Percentiles rank a stretch among this genome's conserved stretches.
phyloP scores from a whole-genome alignment of 2,797 vertebrate genomes.

The Alectoris magna region DNA sequence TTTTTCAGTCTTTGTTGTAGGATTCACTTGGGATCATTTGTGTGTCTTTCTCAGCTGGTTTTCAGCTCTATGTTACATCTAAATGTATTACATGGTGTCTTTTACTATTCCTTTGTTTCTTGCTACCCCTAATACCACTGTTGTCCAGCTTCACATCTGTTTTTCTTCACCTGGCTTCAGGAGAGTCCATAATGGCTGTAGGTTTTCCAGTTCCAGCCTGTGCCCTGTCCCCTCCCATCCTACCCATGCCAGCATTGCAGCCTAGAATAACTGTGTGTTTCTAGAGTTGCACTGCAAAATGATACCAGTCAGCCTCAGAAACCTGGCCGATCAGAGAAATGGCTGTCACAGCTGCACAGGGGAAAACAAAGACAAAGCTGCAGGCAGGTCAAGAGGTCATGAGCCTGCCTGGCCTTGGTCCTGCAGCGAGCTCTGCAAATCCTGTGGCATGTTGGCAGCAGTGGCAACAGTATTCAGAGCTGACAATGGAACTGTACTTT shows the following conservation, averaged over 20 bases:
- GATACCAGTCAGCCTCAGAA: background rate
- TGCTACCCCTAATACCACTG: background rate
- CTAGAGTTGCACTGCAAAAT: background rate
- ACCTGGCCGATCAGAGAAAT: background rate
- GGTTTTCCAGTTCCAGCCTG: background rate
- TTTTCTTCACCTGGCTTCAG: background rate
- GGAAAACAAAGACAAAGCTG: background rate
- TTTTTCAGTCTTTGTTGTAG: background rate
- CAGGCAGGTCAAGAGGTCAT: background rate
- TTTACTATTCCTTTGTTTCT: background rate
- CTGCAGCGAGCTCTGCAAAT: background rate
- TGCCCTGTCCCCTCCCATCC: accelerated
- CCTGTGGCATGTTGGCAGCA: background rate
- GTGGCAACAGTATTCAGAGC: background rate
- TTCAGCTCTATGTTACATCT: background rate
- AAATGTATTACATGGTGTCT: background rate
- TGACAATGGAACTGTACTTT: background rate
- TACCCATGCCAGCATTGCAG: background rate
- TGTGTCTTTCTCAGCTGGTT: background rate
- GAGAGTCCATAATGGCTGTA: background rate
- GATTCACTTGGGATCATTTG: background rate
- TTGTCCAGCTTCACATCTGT: background rate
- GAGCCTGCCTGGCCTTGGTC: accelerated
- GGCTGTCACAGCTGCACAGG: background rate
- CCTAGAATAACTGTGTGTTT: background rate